Conservation (phyloP, 2,797 vertebrate species). For the Liparis tanakae region DNA sequence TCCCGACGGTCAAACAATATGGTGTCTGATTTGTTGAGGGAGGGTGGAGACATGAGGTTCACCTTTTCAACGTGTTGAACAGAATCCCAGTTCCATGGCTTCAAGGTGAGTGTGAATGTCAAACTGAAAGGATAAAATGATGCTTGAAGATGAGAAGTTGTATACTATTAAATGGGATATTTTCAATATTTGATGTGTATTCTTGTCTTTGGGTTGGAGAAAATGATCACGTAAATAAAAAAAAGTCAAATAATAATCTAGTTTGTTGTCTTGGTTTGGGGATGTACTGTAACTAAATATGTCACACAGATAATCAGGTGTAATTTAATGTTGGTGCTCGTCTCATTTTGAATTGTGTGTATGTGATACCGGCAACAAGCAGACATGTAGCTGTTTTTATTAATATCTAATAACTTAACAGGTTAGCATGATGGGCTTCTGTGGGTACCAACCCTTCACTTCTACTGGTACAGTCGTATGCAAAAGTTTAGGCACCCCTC, state of each 20-base stretch:
- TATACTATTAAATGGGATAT: conserved; percentile 97
- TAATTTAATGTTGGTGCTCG: not conserved
- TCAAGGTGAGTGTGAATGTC: conserved; percentile 88
- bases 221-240: conserved; percentile 94
- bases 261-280: conserved; percentile 61
- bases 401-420: not conserved
- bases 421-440: not conserved
- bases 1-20: conserved; percentile 66
- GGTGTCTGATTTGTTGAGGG: conserved; percentile 57
- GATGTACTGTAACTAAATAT: conserved; percentile 1
- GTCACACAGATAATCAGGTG: not conserved
- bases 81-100: conserved; percentile 85
- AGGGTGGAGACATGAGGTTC: conserved; percentile 67
- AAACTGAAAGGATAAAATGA: conserved; percentile 82
- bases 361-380: not conserved
- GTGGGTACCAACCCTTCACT: not conserved
- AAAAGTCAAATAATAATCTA: conserved; percentile 86
- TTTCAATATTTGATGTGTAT: conserved; percentile 98
- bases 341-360: not conserved
- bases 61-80: conserved; percentile 86
- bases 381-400: not conserved
- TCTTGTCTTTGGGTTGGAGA: conserved; percentile 98
- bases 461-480: too few species aligned
- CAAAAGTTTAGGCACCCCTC: too few species aligned
- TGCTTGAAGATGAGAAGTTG: conserved; percentile 87